A percentile compares a stretch with the other conserved stretches of the same genome.
These are phyloP conservation scores for Sycophaga agraensis DNA, from an alignment of 1,140 invertebrate species.

Conservation along the genomic window DNA sequence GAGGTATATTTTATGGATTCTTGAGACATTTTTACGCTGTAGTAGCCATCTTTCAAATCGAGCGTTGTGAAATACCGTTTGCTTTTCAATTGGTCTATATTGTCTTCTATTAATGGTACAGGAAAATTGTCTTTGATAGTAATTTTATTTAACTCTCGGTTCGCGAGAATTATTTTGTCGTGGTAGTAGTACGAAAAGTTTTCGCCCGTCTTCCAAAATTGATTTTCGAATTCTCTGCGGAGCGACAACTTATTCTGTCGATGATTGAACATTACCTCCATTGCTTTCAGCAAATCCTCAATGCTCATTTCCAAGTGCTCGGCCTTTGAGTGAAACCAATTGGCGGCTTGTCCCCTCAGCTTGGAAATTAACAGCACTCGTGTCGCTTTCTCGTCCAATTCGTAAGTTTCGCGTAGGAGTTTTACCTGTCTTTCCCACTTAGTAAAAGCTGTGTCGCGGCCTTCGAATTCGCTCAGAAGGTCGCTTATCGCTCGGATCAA, in stretches of 20 bases:
- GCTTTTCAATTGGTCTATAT: too few relatives aligned
- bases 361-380: constrained; percentile 14
- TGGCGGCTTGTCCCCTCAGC: background rate
- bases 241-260: background rate
- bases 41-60: too few relatives aligned
- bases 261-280: constrained; percentile 8
- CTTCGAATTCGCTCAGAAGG: constrained; percentile 12
- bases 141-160: too few relatives aligned
- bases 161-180: constrained; percentile 12
- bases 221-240: constrained; percentile 4
- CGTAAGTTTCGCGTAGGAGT: constrained; percentile 3
- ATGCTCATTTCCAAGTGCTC: constrained; percentile 1
- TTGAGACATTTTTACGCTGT: too few relatives aligned
- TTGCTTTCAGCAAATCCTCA: background rate
- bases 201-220: constrained; percentile 7
- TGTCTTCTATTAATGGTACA: too few relatives aligned
- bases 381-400: constrained; percentile 1
- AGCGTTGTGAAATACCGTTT: too few relatives aligned
- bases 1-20: too few relatives aligned
- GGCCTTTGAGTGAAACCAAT: constrained; percentile 23
- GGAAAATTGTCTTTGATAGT: too few relatives aligned
- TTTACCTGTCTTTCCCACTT: constrained; percentile 6
- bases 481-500: background rate
- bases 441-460: background rate
- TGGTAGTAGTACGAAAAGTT: constrained; percentile 21